Conservation (phyloP, 2,797 vertebrate genomes). For the Neostethus bicornis region DNA sequence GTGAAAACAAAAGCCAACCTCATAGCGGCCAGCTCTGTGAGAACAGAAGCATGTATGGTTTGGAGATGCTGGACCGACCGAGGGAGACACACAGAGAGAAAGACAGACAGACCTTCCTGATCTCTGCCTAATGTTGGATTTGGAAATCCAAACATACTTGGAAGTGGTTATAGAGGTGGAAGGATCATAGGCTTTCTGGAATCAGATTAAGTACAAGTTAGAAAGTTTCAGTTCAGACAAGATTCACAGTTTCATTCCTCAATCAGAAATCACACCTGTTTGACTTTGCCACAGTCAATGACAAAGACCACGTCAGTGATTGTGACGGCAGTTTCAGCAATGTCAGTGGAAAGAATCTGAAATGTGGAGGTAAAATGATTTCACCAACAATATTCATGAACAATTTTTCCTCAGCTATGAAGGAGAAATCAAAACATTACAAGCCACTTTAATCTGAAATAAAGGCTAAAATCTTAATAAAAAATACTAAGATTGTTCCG, state of each 20-base stretch:
- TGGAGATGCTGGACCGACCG: too few species aligned
- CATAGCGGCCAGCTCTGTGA: conserved; percentile 90
- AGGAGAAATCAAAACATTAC: too few species aligned
- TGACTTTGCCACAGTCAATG: conserved; percentile 95
- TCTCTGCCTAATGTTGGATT: conserved; percentile 93
- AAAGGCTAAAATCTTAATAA: too few species aligned
- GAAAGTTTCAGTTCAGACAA: too few species aligned
- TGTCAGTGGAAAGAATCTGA: conserved; percentile 98
- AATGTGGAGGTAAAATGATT: too few species aligned
- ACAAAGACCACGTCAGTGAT: conserved; percentile 96
- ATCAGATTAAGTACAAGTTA: conserved; percentile 22
- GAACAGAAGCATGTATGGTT: background rate
- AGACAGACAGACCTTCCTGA: conserved; percentile 99
- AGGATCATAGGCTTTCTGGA: conserved; percentile 92
- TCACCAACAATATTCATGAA: too few species aligned
- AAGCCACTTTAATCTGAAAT: too few species aligned
- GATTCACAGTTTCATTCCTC: too few species aligned
- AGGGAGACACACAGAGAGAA: too few species aligned
- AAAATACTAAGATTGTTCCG: too few species aligned
- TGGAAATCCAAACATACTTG: conserved; percentile 95
- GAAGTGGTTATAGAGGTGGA: conserved; percentile 90
- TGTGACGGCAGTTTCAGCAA: conserved; percentile 96
- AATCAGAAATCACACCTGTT: conserved; percentile 84
- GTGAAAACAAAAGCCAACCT: conserved; percentile 91
- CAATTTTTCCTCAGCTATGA: too few species aligned